phyloP scores from a whole-genome alignment of 2,113 vertebrate genomes.

The Pygoscelis adeliae region DNA sequence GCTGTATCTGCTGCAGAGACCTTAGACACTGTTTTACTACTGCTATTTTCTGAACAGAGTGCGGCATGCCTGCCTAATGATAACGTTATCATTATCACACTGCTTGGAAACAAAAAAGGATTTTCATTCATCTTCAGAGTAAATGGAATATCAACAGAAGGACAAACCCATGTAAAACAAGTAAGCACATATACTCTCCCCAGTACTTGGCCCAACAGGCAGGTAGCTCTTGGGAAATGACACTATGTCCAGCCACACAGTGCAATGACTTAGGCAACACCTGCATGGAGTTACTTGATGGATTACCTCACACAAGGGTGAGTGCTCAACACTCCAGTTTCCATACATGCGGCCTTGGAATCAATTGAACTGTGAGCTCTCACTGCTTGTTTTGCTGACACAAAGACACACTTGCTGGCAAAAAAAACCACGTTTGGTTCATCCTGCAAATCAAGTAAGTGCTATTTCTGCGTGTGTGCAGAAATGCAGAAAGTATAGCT shows the following conservation, averaged over 20 bases:
- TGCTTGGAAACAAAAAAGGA: not conserved
- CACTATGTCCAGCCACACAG: not conserved
- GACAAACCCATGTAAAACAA: not conserved
- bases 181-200: not conserved
- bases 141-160: not conserved
- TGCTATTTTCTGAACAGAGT: not conserved
- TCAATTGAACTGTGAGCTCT: not conserved
- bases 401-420: not conserved
- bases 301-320: not conserved
- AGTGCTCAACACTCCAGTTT: not conserved
- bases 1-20: not conserved
- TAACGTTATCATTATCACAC: not conserved
- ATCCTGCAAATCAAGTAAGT: not conserved
- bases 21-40: not conserved
- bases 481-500: not conserved
- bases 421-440: not conserved
- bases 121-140: not conserved
- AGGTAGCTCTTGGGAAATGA: not conserved
- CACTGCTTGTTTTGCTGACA: not conserved
- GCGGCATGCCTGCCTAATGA: no score
- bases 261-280: not conserved
- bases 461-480: not conserved
- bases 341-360: not conserved
- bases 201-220: fast-evolving
- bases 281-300: not conserved